phyloP scores from a whole-genome alignment of 2,888 invertebrate genomes.

The Lampropteryx suffumata region DNA sequence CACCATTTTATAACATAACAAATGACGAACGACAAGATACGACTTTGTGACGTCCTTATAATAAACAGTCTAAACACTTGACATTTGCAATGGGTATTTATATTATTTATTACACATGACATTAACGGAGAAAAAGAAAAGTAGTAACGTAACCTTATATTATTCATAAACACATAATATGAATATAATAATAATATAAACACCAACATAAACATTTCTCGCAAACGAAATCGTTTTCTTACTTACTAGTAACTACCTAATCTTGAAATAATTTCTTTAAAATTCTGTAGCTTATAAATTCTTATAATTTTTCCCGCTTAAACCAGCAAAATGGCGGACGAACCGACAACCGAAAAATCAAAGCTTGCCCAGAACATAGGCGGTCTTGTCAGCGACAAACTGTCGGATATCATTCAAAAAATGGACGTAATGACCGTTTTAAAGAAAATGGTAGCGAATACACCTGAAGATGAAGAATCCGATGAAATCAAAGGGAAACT shows the following conservation, averaged over 20 bases:
- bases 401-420: constrained; percentile 60
- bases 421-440: constrained; percentile 61
- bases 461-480: constrained; percentile 58
- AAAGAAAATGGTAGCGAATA: constrained; percentile 57
- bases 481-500: constrained; percentile 56
- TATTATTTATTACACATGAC: too few relatives aligned
- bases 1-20: too few relatives aligned
- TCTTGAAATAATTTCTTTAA: too few relatives aligned
- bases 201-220: not conserved
- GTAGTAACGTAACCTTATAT: too few relatives aligned
- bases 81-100: too few relatives aligned
- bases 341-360: constrained; percentile 12
- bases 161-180: too few relatives aligned
- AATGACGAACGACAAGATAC: too few relatives aligned
- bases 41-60: too few relatives aligned
- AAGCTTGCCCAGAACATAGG: constrained; percentile 46
- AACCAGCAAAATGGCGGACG: constrained; percentile 48
- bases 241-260: too few relatives aligned
- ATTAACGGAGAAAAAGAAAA: too few relatives aligned
- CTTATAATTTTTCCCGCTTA: constrained; percentile 21
- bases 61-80: too few relatives aligned
- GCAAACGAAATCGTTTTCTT: constrained; percentile 9
- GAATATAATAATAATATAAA: too few relatives aligned
- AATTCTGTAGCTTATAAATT: constrained; percentile 11
- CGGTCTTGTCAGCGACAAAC: constrained; percentile 53